Evolutionary conservation across 2,888 invertebrate species (phyloP).

Genomic region (Macroteleia sp.): DNA sequence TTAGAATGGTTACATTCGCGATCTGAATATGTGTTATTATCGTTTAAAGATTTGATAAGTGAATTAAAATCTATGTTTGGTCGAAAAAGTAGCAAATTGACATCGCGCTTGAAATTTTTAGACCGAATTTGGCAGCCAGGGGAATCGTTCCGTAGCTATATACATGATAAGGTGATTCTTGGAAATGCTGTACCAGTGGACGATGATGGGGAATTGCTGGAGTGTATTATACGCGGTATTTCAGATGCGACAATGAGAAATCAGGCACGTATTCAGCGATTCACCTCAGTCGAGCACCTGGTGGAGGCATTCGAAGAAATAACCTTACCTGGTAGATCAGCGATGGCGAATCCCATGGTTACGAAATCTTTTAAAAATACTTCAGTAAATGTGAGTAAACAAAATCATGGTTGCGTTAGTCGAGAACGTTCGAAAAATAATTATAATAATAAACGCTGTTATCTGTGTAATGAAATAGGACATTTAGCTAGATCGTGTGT

Average conservation of each 20-base stretch:
- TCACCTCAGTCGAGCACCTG: not conserved
- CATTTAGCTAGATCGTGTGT: not conserved
- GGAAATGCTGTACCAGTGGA: constrained; percentile 6
- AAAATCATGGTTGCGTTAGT: not conserved
- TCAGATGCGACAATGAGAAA: not conserved
- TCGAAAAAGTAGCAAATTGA: constrained; percentile 12
- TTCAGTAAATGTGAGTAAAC: not conserved
- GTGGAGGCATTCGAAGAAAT: not conserved
- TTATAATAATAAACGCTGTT: not conserved
- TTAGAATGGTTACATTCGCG: constrained; percentile 12
- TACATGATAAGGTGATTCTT: not conserved
- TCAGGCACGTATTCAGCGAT: constrained; percentile 1
- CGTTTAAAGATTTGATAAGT: not conserved
- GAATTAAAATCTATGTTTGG: constrained; percentile 4
- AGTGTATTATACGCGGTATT: not conserved
- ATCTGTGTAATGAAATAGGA: not conserved
- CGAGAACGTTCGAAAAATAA: not conserved
- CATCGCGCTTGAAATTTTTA: constrained; percentile 13
- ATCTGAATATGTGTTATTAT: not conserved
- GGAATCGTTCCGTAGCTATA: constrained; percentile 1
- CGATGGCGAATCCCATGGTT: not conserved
- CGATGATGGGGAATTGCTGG: constrained; percentile 2
- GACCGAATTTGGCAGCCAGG: constrained; percentile 3
- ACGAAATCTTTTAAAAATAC: not conserved
- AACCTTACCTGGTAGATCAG: not conserved